These are phyloP conservation scores for Drosophila leontia DNA, from an alignment of 1,140 invertebrate species.

Conservation along the genomic window DNA sequence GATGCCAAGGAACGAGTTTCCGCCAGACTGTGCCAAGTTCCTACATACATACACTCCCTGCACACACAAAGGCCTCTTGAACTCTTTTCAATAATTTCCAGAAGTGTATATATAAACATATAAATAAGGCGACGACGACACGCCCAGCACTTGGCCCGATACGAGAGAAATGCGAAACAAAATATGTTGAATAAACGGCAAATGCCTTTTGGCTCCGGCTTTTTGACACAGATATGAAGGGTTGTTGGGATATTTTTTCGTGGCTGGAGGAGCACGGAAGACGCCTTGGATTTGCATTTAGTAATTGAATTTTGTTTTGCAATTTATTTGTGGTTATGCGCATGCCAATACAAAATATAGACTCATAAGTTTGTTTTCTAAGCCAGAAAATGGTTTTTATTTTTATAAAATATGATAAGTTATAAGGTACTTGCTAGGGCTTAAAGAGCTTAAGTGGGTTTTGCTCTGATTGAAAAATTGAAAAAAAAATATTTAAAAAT, in stretches of 20 bases:
- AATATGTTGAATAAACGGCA: constrained; percentile 70
- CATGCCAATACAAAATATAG: constrained; percentile 65
- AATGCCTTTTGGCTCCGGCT: constrained; percentile 61
- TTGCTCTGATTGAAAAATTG: neutral
- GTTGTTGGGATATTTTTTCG: neutral
- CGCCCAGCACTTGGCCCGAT: constrained; percentile 61
- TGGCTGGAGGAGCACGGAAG: constrained; percentile 6
- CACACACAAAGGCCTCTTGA: constrained; percentile 52
- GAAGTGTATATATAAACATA: constrained; percentile 68
- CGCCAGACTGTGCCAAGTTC: constrained; percentile 56
- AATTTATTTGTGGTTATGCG: constrained; percentile 64
- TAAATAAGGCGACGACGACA: constrained; percentile 68
- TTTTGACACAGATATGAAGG: constrained; percentile 67
- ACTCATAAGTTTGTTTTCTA: constrained; percentile 5
- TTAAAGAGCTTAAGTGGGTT: no score
- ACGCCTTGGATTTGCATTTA: constrained; percentile 73
- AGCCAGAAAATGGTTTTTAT: neutral
- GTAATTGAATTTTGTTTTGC: constrained; percentile 81
- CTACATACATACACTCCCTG: constrained; percentile 1
- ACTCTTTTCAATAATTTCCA: constrained; percentile 76
- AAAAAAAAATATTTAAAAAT: neutral
- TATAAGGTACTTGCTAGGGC: neutral
- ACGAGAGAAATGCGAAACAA: constrained; percentile 36
- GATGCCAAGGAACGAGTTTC: constrained; percentile 61
- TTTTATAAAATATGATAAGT: neutral